These are phyloP conservation scores for Microtus oregoni DNA, from an alignment of 2,113 vertebrate genomes.

Conservation along the genomic window DNA sequence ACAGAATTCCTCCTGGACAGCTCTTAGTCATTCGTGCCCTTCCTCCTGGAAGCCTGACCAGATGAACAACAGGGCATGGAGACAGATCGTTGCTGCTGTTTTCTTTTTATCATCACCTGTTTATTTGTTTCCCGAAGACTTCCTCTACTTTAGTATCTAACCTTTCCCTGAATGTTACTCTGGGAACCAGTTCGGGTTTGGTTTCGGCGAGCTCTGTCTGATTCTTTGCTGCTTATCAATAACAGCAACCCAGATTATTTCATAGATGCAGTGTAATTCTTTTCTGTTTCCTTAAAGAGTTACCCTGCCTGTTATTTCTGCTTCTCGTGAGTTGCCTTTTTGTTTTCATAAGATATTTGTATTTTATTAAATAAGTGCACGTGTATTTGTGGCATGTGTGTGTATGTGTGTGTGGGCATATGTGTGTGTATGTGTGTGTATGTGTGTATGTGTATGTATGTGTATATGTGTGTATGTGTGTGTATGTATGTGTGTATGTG, in stretches of 20 bases:
- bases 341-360: neutral
- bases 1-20: neutral
- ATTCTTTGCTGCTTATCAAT: neutral
- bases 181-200: neutral
- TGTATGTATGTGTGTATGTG: fast-evolving
- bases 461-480: fast-evolving
- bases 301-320: neutral
- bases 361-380: neutral
- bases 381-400: neutral
- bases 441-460: fast-evolving
- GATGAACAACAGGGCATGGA: neutral
- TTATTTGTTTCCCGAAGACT: neutral
- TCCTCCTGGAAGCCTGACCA: neutral
- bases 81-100: neutral
- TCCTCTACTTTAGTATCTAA: neutral
- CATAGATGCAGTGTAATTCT: neutral
- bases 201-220: neutral
- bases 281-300: neutral
- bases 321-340: neutral
- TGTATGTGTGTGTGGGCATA: no score
- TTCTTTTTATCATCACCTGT: neutral
- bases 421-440: neutral
- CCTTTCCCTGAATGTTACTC: neutral
- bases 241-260: neutral
- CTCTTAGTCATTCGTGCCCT: neutral